Percentiles rank a stretch among this genome's conserved stretches.
These are phyloP conservation scores for Gymnopithys bicolor DNA, from an alignment of 2,797 vertebrate species.

Conservation along the genomic window DNA sequence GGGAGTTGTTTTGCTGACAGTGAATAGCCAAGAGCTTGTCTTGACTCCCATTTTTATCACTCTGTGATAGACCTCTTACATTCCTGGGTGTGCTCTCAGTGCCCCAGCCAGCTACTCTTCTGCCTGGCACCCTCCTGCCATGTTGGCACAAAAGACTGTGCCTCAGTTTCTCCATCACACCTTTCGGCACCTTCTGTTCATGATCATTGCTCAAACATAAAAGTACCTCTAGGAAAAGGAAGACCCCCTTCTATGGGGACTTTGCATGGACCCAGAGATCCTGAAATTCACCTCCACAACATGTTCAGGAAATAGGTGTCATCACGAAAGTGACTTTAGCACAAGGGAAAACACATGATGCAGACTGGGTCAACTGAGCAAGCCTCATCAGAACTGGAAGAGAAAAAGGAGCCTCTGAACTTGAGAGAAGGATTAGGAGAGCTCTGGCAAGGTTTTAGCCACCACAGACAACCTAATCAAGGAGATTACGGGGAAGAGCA, in stretches of 20 bases:
- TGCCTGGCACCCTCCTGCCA: not conserved
- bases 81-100: not conserved
- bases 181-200: not conserved
- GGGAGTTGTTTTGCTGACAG: not conserved
- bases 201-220: not conserved
- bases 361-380: not conserved
- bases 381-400: not conserved
- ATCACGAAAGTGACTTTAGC: not conserved
- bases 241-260: not conserved
- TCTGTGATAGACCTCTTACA: not conserved
- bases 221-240: not conserved
- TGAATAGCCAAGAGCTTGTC: not conserved
- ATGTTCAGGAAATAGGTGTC: not conserved
- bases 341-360: not conserved
- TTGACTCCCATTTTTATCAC: not conserved
- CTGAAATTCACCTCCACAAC: not conserved
- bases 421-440: not conserved
- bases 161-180: not conserved
- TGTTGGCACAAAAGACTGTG: rapidly evolving
- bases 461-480: not conserved
- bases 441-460: not conserved
- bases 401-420: not conserved
- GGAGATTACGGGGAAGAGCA: not conserved
- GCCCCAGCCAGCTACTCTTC: not conserved
- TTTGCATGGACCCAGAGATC: not conserved